Percentiles rank a stretch among this genome's conserved stretches.
Evolutionary conservation across 2,888 invertebrate genomes (phyloP).

Genomic region (Folsomia manolachei): DNA sequence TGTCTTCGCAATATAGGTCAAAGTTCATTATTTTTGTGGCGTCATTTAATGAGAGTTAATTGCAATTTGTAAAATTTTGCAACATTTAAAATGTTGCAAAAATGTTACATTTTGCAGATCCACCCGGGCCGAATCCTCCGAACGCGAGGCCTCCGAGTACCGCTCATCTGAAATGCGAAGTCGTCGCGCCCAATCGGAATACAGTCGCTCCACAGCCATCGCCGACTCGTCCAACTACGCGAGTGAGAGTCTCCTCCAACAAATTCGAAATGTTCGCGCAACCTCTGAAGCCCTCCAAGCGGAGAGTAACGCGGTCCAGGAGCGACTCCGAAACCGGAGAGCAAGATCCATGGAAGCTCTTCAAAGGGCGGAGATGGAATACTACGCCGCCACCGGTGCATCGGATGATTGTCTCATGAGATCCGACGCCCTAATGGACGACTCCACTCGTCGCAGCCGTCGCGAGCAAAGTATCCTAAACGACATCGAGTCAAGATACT

Average conservation of each 20-base stretch:
- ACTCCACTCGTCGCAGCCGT: background rate
- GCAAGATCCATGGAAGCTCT: constrained; percentile 24
- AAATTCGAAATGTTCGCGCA: background rate
- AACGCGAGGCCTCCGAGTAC: background rate
- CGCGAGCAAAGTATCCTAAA: background rate
- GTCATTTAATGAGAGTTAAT: too few species aligned
- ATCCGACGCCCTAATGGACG: constrained; percentile 19
- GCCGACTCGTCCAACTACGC: background rate
- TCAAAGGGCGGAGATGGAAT: background rate
- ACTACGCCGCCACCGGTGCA: constrained; percentile 18
- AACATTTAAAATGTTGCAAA: too few species aligned
- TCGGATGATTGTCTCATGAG: constrained; percentile 35
- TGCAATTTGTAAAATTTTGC: too few species aligned
- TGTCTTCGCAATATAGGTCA: too few species aligned
- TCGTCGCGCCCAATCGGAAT: background rate
- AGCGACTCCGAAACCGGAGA: background rate
- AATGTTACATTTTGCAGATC: background rate
- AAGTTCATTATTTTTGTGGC: too few species aligned
- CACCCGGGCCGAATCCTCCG: background rate
- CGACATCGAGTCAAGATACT: background rate
- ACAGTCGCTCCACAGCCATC: background rate
- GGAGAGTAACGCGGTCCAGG: background rate
- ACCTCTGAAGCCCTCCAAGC: background rate
- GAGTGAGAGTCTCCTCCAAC: background rate
- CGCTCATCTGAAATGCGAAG: background rate